Conservation (phyloP, 2,888 invertebrate species). For the Drosophila antonietae region DNA sequence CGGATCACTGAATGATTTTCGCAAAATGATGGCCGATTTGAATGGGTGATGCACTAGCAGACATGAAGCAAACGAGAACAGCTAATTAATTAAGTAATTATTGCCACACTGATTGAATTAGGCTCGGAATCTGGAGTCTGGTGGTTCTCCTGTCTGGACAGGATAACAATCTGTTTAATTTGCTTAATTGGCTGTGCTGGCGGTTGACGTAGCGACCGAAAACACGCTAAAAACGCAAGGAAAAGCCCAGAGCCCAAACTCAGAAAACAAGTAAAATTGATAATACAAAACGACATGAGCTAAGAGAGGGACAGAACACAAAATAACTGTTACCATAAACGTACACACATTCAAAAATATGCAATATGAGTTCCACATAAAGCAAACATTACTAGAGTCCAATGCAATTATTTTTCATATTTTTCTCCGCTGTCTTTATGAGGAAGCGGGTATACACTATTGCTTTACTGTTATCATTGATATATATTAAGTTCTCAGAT, state of each 20-base stretch:
- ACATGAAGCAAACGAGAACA: slow-evolving; percentile 10
- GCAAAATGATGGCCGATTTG: slow-evolving; percentile 91
- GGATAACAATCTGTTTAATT: slow-evolving; percentile 79
- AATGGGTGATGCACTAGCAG: slow-evolving; percentile 85
- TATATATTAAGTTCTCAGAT: background rate
- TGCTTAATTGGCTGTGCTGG: slow-evolving; percentile 79
- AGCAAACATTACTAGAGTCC: slow-evolving; percentile 37
- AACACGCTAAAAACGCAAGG: slow-evolving; percentile 4
- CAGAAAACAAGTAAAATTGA: slow-evolving; percentile 15
- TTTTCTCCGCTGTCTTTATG: background rate
- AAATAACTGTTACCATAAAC: slow-evolving; percentile 17
- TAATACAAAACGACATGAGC: slow-evolving; percentile 25
- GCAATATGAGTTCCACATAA: slow-evolving; percentile 31
- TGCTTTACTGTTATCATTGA: background rate
- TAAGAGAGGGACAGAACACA: background rate
- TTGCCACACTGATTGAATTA: slow-evolving; percentile 71
- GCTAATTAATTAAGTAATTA: slow-evolving; percentile 77
- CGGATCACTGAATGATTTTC: slow-evolving; percentile 90
- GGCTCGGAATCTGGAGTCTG: slow-evolving; percentile 20
- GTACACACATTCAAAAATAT: slow-evolving; percentile 32
- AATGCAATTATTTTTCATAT: slow-evolving; percentile 53
- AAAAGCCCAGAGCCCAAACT: background rate
- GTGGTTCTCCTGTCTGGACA: slow-evolving; percentile 44
- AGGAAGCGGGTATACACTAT: background rate
- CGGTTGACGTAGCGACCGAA: slow-evolving; percentile 63